Base-by-base conservation (phyloP, 1,140 invertebrate genomes). In the Neodiprion virginianus region DNA sequence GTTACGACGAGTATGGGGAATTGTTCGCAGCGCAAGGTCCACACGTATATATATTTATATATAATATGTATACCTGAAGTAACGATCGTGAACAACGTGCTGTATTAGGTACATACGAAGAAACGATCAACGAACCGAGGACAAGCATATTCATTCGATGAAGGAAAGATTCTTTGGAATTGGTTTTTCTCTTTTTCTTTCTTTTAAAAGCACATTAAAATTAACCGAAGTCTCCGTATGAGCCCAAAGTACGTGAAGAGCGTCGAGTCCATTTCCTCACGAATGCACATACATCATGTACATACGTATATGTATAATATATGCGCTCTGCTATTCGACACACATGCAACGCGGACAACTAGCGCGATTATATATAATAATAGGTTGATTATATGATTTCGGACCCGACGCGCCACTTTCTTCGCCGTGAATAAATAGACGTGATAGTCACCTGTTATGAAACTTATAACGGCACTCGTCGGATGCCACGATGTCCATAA, bases 381-480 rank as follows among this genome's bases (percentile, higher is more conserved):
- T 8, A 61, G 8, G n/a, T 17, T 8, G 53, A 61, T 61, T 4
- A 14, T 61, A 61, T 61, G 53, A 61, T 61, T 14, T 61, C 53
- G n/a, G 53, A 61, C 53, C 53, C n/a, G 53, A 17, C 53, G 53
- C 7, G 28, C 28, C 28, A 61, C 11, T 61, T 61, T 61, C n/a
- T 61, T 61, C 11, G n/a, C n/a, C 53, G 53, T 14, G 53, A 14
- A 61, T 61, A 14, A 61, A 17, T 40, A 61, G 53, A 28, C 47
- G 48, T 71, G 48, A 78, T 83, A 83, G 83, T 85, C 84, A 95
- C 94, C 94, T 95, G 93, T 97, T 97, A 90, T 97, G 96, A 92
- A 97, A 97, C 92, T 97, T 96, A 92, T 97, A 97, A 91, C 95
- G 93, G 91, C 95, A 96, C 91, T 97, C 95, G 90, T 97, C 95